Evolutionary conservation across 2,888 invertebrate species (phyloP).

Genomic region (Malacosoma neustria): DNA sequence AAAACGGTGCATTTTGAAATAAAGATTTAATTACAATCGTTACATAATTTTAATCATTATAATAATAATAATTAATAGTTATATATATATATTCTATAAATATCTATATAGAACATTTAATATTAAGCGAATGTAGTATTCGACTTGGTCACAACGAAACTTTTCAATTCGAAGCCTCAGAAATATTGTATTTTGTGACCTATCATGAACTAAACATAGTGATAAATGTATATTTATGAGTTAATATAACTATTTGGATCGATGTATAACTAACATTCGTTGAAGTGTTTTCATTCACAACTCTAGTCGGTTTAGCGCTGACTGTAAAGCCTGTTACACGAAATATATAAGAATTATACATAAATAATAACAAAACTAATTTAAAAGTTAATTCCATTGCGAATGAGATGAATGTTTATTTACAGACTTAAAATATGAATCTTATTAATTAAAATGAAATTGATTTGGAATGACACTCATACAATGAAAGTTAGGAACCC

Average conservation of each 20-base stretch:
- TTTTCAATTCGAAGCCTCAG: constrained; percentile 3
- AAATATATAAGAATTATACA: no score
- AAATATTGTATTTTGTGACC: constrained; percentile 21
- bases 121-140: constrained; percentile 68
- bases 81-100: constrained; percentile 72
- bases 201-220: neutral
- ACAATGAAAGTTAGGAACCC: neutral
- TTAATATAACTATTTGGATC: neutral
- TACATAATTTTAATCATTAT: constrained; percentile 71
- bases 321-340: no score
- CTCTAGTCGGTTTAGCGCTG: neutral
- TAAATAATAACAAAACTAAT: no score
- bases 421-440: no score
- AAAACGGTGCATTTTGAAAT: constrained; percentile 56
- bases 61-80: constrained; percentile 66
- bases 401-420: no score
- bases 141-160: constrained; percentile 66
- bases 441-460: no score
- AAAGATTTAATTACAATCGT: constrained; percentile 74
- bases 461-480: neutral
- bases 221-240: neutral
- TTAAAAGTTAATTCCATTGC: no score
- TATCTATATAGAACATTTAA: constrained; percentile 72
- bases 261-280: neutral
- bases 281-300: neutral